phyloP scores from a whole-genome alignment of 2,113 vertebrate genomes.

The Podiceps cristatus region DNA sequence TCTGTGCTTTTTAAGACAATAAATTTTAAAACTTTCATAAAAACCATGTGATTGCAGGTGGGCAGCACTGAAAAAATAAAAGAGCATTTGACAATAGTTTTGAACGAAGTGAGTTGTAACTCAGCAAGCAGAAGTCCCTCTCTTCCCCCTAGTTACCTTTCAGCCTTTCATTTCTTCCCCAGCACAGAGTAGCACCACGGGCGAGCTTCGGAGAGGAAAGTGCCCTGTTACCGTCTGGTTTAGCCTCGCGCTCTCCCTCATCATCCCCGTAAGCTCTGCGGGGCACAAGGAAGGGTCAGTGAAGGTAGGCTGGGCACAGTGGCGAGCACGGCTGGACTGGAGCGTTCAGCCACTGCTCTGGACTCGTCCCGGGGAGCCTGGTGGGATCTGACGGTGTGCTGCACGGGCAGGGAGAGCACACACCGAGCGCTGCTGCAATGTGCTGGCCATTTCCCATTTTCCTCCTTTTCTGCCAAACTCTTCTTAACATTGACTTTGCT shows the following conservation, averaged over 20 bases:
- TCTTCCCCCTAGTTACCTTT: background rate
- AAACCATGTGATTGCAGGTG: background rate
- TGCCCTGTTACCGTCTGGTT: background rate
- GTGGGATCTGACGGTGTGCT: background rate
- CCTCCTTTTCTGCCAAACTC: background rate
- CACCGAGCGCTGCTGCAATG: accelerated
- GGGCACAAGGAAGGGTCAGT: too few species aligned
- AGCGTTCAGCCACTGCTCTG: background rate
- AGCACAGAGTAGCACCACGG: background rate
- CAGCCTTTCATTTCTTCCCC: background rate
- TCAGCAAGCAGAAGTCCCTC: background rate
- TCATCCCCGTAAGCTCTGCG: background rate
- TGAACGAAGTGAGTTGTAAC: background rate
- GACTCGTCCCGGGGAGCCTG: accelerated
- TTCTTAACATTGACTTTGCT: background rate
- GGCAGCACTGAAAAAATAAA: background rate
- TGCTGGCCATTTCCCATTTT: background rate
- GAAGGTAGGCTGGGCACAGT: background rate
- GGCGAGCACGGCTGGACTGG: background rate
- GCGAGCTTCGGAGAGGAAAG: background rate
- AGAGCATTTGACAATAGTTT: background rate
- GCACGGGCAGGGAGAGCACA: background rate
- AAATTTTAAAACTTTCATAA: background rate
- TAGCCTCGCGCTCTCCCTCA: background rate
- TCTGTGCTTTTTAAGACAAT: background rate